phyloP scores from a whole-genome alignment of 2,113 vertebrate species.

The Alligator mississippiensis region DNA sequence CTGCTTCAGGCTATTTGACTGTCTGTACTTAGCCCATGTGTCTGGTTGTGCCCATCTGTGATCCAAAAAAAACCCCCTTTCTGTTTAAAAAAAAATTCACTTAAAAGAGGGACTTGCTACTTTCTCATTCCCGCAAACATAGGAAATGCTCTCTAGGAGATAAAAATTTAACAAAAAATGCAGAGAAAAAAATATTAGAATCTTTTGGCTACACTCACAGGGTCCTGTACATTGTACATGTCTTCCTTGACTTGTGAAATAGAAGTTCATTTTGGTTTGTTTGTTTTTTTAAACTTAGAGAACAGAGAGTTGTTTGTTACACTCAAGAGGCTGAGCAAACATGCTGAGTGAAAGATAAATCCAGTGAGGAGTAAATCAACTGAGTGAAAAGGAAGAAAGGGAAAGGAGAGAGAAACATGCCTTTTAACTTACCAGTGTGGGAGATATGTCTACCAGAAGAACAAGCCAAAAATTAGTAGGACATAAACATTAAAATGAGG shows the following conservation, averaged over 20 bases:
- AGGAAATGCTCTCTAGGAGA: neutral
- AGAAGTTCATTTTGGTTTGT: neutral
- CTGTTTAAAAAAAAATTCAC: neutral
- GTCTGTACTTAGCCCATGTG: neutral
- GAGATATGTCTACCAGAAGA: conserved; percentile 56
- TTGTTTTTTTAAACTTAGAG: conserved; percentile 40
- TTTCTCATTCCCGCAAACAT: neutral
- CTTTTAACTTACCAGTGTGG: conserved; percentile 48
- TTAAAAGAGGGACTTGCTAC: neutral
- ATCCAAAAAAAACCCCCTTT: neutral
- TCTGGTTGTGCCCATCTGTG: neutral
- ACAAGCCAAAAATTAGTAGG: conserved; percentile 62
- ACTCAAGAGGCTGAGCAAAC: conserved; percentile 39
- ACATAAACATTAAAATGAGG: conserved; percentile 32
- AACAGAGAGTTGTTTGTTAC: conserved; percentile 39
- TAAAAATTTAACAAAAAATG: no score
- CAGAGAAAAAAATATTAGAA: neutral
- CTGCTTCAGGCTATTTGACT: no score
- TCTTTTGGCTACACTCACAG: neutral
- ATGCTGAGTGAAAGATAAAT: conserved; percentile 46
- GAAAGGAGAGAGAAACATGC: conserved; percentile 10
- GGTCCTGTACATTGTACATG: neutral
- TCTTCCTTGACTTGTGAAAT: conserved; percentile 6
- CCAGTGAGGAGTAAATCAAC: conserved; percentile 46
- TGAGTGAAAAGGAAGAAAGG: conserved; percentile 47